Percentiles rank a stretch among this genome's conserved stretches.
These are phyloP conservation scores for Cynaeus angustus DNA, from an alignment of 2,888 invertebrate genomes.

Conservation along the genomic window DNA sequence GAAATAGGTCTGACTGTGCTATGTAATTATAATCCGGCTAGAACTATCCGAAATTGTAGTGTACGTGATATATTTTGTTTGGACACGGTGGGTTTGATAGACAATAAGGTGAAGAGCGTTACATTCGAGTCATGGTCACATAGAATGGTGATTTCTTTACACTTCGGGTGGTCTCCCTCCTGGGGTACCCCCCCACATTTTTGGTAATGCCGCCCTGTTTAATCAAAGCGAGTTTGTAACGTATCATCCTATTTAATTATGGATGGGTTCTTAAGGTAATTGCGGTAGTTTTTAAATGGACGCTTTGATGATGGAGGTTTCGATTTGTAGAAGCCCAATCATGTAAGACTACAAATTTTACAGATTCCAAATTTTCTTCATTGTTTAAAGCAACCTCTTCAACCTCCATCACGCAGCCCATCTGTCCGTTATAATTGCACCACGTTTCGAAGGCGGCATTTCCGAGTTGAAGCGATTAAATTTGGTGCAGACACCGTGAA, in stretches of 20 bases:
- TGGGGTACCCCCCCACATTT: slow-evolving; percentile 27
- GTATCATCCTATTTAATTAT: slow-evolving; percentile 48
- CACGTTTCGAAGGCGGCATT: not conserved
- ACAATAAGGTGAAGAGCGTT: slow-evolving; percentile 24
- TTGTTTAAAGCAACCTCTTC: no score
- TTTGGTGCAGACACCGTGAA: slow-evolving; percentile 24
- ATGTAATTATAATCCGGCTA: slow-evolving; percentile 31
- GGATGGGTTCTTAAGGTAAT: slow-evolving; percentile 45
- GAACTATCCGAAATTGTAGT: slow-evolving; percentile 42
- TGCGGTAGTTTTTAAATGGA: slow-evolving; percentile 33
- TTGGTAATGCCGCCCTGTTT: slow-evolving; percentile 21
- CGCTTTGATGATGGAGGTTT: not conserved
- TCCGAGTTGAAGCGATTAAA: slow-evolving; percentile 21
- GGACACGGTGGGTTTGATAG: slow-evolving; percentile 32
- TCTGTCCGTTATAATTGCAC: not conserved
- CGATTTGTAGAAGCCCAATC: no score
- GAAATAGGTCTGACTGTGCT: slow-evolving; percentile 11
- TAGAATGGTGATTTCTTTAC: slow-evolving; percentile 46
- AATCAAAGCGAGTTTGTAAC: slow-evolving; percentile 35
- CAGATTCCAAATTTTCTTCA: no score
- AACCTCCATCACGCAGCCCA: not conserved
- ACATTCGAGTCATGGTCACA: slow-evolving; percentile 46
- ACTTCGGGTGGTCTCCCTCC: slow-evolving; percentile 50
- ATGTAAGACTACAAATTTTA: no score
- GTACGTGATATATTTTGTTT: slow-evolving; percentile 43